These are phyloP conservation scores for Temnopleurus reevesii DNA, from an alignment of 53 echinoderm and acorn worm species.

Conservation along the genomic window DNA sequence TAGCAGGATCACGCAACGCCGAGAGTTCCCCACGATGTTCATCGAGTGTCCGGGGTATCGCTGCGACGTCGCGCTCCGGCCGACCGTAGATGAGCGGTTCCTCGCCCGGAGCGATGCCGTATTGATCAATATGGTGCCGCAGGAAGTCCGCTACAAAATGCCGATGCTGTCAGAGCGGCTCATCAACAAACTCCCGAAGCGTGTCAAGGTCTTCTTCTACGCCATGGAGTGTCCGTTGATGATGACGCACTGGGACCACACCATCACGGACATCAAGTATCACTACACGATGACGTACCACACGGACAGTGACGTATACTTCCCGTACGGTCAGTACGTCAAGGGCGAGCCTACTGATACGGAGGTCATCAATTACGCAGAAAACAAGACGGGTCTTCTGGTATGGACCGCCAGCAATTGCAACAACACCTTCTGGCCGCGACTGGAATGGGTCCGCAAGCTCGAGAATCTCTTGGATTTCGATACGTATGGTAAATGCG, in stretches of 20 bases:
- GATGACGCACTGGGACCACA: slow-evolving; percentile 83
- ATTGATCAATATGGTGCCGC: slow-evolving; percentile 76
- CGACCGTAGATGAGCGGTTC: slow-evolving; percentile 64
- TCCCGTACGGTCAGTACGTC: slow-evolving; percentile 78
- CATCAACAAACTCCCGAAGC: slow-evolving; percentile 54
- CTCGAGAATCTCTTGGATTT: slow-evolving; percentile 65
- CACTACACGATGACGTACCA: slow-evolving; percentile 83
- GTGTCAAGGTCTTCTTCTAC: slow-evolving; percentile 75
- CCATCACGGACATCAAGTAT: slow-evolving; percentile 68
- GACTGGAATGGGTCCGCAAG: slow-evolving; percentile 71
- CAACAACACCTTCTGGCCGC: slow-evolving; percentile 85
- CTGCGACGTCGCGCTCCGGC: slow-evolving; percentile 69
- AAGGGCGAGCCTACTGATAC: slow-evolving; percentile 60
- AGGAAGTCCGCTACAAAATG: slow-evolving; percentile 66
- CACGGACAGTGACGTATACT: slow-evolving; percentile 64
- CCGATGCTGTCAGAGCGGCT: slow-evolving; percentile 43
- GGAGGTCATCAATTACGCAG: slow-evolving; percentile 56
- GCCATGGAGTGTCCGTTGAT: slow-evolving; percentile 85
- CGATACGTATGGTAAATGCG: slow-evolving; percentile 77
- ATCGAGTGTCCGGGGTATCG: slow-evolving; percentile 70
- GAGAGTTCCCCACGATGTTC: slow-evolving; percentile 61
- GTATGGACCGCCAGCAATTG: slow-evolving; percentile 94
- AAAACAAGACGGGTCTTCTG: slow-evolving; percentile 65
- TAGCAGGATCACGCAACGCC: slow-evolving; percentile 54
- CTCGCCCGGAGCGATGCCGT: slow-evolving; percentile 73